Conservation (phyloP, 1,140 invertebrate genomes). For the Camponotus floridanus region DNA sequence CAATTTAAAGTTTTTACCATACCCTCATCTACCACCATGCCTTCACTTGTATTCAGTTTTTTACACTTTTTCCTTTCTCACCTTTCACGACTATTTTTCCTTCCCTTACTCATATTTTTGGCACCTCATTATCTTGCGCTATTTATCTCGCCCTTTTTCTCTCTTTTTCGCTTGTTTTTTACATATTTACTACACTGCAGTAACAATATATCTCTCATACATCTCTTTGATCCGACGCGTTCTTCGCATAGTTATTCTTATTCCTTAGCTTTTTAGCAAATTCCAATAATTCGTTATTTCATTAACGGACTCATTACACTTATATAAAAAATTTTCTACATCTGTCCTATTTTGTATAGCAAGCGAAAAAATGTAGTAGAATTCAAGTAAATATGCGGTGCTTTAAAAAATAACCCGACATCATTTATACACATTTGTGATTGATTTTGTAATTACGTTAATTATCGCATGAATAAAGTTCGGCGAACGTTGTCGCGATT, state of each 20-base stretch:
- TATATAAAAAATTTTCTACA: not conserved
- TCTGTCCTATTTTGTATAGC: not conserved
- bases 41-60: conserved; percentile 59
- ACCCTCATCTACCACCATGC: conserved; percentile 53
- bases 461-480: conserved; percentile 12
- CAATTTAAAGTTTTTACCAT: conserved; percentile 62
- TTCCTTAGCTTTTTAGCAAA: not conserved
- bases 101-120: conserved; percentile 50
- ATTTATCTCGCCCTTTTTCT: conserved; percentile 22
- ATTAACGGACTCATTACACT: not conserved
- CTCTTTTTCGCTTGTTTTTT: conserved; percentile 36
- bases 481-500: conserved; percentile 3
- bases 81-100: conserved; percentile 37
- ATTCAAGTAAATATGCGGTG: not conserved
- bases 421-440: too few relatives aligned
- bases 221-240: not conserved
- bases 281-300: not conserved
- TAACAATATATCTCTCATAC: not conserved
- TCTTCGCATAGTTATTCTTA: not conserved
- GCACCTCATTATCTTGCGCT: conserved; percentile 31
- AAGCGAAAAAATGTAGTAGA: not conserved
- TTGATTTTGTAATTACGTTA: not conserved
- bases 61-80: conserved; percentile 42
- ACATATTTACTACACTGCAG: not conserved
- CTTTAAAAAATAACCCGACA: not conserved